Evolutionary conservation across 2,797 vertebrate species (phyloP).

Genomic region (Coendou prehensilis): DNA sequence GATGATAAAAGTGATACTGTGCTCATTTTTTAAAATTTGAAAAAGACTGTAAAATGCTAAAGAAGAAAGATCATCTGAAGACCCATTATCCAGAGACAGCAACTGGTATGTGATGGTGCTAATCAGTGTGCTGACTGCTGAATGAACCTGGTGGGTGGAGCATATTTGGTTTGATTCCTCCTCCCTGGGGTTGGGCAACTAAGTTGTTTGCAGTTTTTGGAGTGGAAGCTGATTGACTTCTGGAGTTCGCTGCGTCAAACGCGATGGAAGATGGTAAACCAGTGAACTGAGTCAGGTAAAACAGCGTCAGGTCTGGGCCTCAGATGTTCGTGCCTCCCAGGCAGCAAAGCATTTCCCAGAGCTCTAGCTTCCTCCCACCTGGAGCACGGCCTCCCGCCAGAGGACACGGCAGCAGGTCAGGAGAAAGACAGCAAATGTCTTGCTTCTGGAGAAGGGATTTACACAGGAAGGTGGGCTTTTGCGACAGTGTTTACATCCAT

Average conservation of each 20-base stretch:
- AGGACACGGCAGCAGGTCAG: not conserved
- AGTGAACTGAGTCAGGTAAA: not conserved
- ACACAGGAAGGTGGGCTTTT: not conserved
- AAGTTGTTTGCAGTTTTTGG: not conserved
- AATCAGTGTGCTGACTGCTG: not conserved
- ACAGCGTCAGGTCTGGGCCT: not conserved
- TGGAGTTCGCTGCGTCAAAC: not conserved
- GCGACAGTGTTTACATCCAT: not conserved
- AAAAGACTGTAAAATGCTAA: not conserved
- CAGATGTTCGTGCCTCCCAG: not conserved
- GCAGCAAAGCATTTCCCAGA: not conserved
- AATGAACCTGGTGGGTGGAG: not conserved
- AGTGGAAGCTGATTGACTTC: not conserved
- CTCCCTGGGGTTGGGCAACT: not conserved
- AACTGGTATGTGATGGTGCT: not conserved
- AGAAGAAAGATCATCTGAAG: not conserved
- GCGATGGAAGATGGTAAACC: not conserved
- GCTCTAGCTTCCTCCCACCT: not conserved
- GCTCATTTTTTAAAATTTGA: not conserved
- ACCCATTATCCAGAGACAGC: not conserved
- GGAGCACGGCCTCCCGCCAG: fast-evolving
- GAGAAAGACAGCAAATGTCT: not conserved
- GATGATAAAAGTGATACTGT: not conserved
- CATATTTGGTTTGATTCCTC: not conserved
- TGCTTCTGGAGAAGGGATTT: not conserved